These are phyloP conservation scores for Peromyscus aztecus DNA, from an alignment of 2,797 vertebrate genomes.

Conservation along the genomic window DNA sequence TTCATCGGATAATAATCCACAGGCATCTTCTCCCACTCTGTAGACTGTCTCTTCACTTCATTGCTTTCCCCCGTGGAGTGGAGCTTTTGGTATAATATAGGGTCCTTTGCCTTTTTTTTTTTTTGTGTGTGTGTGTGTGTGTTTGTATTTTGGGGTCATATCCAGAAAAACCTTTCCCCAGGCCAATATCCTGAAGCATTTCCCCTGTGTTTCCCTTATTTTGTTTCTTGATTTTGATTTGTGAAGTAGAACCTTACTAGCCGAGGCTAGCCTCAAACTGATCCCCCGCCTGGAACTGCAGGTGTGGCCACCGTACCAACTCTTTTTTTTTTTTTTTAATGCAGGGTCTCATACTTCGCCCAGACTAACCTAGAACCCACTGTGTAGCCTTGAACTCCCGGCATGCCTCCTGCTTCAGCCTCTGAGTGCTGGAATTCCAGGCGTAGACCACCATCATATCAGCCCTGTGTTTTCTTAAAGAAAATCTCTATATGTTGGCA, in stretches of 20 bases:
- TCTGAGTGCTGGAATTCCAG: background rate
- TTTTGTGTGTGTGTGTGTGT: background rate
- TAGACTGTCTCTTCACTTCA: background rate
- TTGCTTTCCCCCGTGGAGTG: background rate
- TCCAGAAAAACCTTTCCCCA: background rate
- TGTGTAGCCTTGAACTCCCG: background rate
- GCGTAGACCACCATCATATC: background rate
- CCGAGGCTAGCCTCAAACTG: background rate
- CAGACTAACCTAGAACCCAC: background rate
- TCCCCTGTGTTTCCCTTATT: background rate
- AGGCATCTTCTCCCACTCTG: background rate
- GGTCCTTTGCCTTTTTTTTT: background rate
- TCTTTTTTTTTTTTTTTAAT: background rate
- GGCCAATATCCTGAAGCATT: background rate
- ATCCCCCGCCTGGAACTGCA: background rate
- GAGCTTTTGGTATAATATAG: background rate
- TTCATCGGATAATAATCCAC: background rate
- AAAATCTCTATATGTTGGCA: background rate
- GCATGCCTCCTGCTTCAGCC: background rate
- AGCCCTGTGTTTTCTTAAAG: background rate
- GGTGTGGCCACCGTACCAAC: background rate
- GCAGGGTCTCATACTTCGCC: background rate
- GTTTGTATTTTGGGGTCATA: background rate
- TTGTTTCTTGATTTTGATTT: background rate
- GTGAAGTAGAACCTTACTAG: background rate